Conservation (phyloP, 2,113 vertebrate species). For the Damaliscus lunatus region DNA sequence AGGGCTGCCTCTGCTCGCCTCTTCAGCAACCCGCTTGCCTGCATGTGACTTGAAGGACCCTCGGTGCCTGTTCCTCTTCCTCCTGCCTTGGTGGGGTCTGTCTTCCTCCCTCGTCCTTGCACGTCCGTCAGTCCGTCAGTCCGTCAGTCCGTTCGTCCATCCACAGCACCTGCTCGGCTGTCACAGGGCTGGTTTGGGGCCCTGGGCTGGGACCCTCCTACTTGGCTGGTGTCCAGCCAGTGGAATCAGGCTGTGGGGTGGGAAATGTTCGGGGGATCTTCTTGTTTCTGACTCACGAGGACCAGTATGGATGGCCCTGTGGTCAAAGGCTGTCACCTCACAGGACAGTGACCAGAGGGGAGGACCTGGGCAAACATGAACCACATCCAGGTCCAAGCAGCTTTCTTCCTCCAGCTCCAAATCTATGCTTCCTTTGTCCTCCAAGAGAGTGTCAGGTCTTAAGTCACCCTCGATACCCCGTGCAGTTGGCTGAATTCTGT, state of each 20-base stretch:
- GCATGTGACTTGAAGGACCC: conserved; percentile 72
- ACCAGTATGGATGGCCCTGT: neutral
- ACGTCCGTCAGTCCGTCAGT: neutral
- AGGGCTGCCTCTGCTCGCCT: conserved; percentile 58
- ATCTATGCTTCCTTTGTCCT: neutral
- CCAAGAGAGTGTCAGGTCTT: neutral
- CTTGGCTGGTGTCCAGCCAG: neutral
- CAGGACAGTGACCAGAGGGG: neutral
- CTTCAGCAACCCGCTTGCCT: conserved; percentile 66
- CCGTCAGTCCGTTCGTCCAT: conserved; percentile 2
- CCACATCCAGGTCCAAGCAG: neutral
- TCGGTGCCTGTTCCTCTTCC: conserved; percentile 67
- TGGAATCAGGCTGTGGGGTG: conserved; percentile 21
- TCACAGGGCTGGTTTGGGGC: conserved; percentile 38
- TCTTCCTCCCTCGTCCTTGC: conserved; percentile 60
- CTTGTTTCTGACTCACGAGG: neutral
- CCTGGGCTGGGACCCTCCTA: neutral
- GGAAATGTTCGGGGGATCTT: neutral
- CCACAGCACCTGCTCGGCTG: conserved; percentile 22
- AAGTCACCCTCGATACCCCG: neutral
- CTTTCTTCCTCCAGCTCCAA: neutral
- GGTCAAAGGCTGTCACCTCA: neutral
- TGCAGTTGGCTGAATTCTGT: neutral
- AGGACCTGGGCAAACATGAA: neutral
- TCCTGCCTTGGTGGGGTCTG: conserved; percentile 66